These are phyloP conservation scores for Crocidura indochinensis DNA, from an alignment of 2,797 vertebrate genomes.

Conservation along the genomic window DNA sequence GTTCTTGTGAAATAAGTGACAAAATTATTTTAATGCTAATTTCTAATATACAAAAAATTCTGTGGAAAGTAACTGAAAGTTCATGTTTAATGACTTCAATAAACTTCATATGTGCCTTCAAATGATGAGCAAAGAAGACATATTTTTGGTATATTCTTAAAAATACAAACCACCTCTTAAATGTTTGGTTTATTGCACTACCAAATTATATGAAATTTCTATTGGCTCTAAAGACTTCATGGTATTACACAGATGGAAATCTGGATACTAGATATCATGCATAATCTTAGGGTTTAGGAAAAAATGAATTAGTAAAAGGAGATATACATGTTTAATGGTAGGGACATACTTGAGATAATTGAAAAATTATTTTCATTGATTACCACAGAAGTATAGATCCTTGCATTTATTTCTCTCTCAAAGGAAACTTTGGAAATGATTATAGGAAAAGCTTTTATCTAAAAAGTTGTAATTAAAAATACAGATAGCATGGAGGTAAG, in stretches of 20 bases:
- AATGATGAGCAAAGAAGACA: not conserved
- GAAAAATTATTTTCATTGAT: constrained; percentile 69
- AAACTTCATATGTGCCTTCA: constrained; percentile 59
- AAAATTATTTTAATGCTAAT: constrained; percentile 20
- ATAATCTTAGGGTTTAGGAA: constrained; percentile 58
- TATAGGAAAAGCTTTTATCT: constrained; percentile 37
- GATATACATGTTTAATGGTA: not conserved
- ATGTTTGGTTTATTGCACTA: constrained; percentile 49
- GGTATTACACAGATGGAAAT: constrained; percentile 54
- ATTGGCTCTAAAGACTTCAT: constrained; percentile 43
- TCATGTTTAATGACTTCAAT: constrained; percentile 15
- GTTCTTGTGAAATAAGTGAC: constrained; percentile 68
- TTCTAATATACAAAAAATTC: constrained; percentile 66
- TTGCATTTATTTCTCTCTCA: not conserved
- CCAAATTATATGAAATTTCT: constrained; percentile 47
- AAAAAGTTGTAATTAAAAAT: constrained; percentile 8
- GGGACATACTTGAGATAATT: constrained; percentile 38
- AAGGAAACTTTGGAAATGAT: constrained; percentile 34
- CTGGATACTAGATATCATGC: constrained; percentile 9
- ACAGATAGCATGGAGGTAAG: no score
- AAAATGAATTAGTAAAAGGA: constrained; percentile 50
- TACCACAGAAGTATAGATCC: not conserved
- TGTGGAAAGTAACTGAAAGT: constrained; percentile 44
- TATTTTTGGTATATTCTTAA: not conserved
- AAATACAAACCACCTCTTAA: constrained; percentile 62